Evolutionary conservation across 2,888 invertebrate genomes (phyloP), one percentile per base, ranked within the genome.

Genomic region (Teleiodes luculella): DNA sequence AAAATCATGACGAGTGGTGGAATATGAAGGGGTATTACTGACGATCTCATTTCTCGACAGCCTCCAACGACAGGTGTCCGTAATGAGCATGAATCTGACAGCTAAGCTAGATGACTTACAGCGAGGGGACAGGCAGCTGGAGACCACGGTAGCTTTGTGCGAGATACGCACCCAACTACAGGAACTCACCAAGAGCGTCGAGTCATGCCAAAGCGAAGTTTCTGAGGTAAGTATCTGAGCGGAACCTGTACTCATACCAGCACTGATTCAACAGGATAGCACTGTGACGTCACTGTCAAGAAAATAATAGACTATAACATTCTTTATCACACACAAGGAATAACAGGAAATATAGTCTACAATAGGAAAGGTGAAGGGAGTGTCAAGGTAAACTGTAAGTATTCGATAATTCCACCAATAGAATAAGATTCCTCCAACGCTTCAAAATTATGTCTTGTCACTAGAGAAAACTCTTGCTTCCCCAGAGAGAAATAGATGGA

Each of bases 21-120:
- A 16, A 33, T 48, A n/a, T 33, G 35, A 35, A 18, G 31, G n/a
- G 31, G 8, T 18, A 18, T 41, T 16, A 41, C 8, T 41, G 39
- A 45, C 28, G 28, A n/a, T 28, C 24, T 5, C 16, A 18, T 37
- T 37, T 50, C 37, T 50, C 18, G 24, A 70, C 91, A 97, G 97
- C 94, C 95, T 97, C 93, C 97, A 97, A 94, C 95, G 96, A 93
- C 97, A 97, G 95, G 96, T 97, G 93, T 95, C 96, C 94, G 96
- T 97, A 92, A 97, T 97, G 97, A 97, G 96, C 91, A 96, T 96
- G 95, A 97, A 96, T 93, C 93, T 97, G 91, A 94, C 95, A 90
- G 95, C 96, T 80, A 96, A 97, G 92, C 93, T 97, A 92, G 97
- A 97, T 91, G 96, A 97, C 92, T 93, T 97, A 90, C 96, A 97